These are phyloP conservation scores for Phalloptychus januarius DNA, from an alignment of 2,797 vertebrate genomes.

Conservation along the genomic window DNA sequence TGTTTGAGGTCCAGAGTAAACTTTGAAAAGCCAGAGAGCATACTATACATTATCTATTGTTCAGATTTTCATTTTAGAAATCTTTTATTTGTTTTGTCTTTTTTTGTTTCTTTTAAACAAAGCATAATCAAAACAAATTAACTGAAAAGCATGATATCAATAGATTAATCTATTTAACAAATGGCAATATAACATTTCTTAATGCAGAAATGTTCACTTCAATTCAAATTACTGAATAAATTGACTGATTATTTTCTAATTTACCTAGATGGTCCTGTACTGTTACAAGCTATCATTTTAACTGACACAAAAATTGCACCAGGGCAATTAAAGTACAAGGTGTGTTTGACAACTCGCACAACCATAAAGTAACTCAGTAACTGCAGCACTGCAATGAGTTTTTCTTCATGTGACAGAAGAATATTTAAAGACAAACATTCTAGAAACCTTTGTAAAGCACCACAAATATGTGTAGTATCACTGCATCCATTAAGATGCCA, in stretches of 20 bases:
- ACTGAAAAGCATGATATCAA: not conserved
- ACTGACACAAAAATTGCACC: not conserved
- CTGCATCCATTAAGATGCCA: not conserved
- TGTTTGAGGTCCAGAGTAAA: not conserved
- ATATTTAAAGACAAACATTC: not conserved
- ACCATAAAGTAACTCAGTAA: slow-evolving; percentile 42
- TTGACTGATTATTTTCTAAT: not conserved
- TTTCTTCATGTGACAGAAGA: not conserved
- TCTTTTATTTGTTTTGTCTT: no score
- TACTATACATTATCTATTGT: no score
- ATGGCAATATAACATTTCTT: not conserved
- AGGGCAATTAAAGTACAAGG: slow-evolving; percentile 12
- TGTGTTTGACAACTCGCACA: not conserved
- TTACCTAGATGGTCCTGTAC: not conserved
- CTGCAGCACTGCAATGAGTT: slow-evolving; percentile 8
- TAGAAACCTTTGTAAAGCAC: not conserved
- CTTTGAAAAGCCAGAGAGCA: not conserved
- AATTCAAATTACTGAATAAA: not conserved
- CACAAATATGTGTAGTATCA: not conserved
- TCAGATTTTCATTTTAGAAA: no score
- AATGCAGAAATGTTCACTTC: not conserved
- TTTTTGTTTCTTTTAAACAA: no score
- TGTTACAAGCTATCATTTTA: not conserved
- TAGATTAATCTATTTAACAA: not conserved
- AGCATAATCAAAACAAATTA: no score